These are phyloP conservation scores for Cercocebus atys DNA, from an alignment of 2,113 vertebrate species.

Conservation along the genomic window DNA sequence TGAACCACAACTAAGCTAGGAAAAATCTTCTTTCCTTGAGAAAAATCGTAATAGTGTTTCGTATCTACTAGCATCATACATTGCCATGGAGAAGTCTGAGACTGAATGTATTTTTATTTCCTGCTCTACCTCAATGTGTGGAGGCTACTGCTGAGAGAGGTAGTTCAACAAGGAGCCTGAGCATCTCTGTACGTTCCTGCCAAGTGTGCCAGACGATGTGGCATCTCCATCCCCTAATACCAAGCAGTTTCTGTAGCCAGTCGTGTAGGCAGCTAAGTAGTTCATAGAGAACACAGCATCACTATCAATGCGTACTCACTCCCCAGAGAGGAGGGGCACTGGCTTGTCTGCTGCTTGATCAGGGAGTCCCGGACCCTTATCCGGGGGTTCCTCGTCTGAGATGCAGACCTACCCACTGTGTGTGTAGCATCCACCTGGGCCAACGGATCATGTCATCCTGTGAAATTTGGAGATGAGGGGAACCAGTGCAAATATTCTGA, in stretches of 20 bases:
- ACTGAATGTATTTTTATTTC: background rate
- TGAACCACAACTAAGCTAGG: background rate
- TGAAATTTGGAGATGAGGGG: background rate
- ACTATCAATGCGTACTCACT: background rate
- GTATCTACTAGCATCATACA: background rate
- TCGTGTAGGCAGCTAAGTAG: background rate
- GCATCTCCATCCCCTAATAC: background rate
- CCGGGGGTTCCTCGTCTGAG: background rate
- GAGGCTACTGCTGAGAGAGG: background rate
- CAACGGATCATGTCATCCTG: fast-evolving
- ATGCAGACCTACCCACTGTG: background rate
- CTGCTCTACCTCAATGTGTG: background rate
- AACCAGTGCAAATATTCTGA: background rate
- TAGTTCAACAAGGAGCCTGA: background rate
- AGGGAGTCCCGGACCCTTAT: background rate
- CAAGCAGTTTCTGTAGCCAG: background rate
- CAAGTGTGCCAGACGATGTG: background rate
- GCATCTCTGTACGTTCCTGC: background rate
- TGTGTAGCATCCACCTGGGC: too few relatives aligned
- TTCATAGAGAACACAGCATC: background rate
- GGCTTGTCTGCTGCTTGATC: background rate
- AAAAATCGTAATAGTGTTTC: background rate
- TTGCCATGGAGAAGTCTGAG: background rate
- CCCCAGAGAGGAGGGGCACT: background rate
- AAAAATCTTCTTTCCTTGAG: background rate